Conservation (phyloP, 2,113 vertebrate genomes). For the Rattus norvegicus region GRCr8 NC_086026.1:23543001-23543500, state of each 20-base stretch:
- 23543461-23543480: neutral
- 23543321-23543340: neutral
- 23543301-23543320: neutral
- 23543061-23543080: neutral
- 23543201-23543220: neutral
- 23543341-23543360: neutral
- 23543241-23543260: neutral
- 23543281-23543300: neutral
- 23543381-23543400: neutral
- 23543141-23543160: neutral
- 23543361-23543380: neutral
- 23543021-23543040: neutral
- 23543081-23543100: neutral
- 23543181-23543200: neutral
- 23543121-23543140: neutral
- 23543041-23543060: neutral
- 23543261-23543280: neutral
- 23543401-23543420: neutral
- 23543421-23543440: neutral
- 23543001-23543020: neutral
- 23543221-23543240: neutral
- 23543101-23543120: neutral
- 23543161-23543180: neutral
- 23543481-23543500: neutral
- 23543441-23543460: constrained; percentile 38